These are phyloP conservation scores for Pseudomyrmex dendroicus DNA, from an alignment of 1,140 invertebrate species.

Conservation along the genomic window DNA sequence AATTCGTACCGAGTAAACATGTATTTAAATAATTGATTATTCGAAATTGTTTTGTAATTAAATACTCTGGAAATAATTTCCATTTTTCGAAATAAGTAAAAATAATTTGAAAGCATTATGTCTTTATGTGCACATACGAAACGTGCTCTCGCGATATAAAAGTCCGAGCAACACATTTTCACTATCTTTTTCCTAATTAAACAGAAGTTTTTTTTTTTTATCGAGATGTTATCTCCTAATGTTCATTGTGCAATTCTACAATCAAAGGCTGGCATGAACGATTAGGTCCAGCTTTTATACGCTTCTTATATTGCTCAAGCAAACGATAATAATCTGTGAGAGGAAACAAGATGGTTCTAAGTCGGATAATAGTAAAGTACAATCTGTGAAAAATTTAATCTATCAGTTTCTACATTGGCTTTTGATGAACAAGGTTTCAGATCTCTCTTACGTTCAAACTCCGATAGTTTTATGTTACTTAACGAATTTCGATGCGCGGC, in stretches of 20 bases:
- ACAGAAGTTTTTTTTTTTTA: no score
- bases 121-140: not conserved
- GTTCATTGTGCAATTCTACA: not conserved
- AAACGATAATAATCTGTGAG: not conserved
- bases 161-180: no score
- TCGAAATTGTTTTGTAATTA: not conserved
- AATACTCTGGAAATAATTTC: not conserved
- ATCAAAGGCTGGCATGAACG: not conserved
- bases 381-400: not conserved
- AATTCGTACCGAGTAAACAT: not conserved
- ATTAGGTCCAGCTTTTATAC: not conserved
- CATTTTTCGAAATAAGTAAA: not conserved
- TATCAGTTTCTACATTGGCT: not conserved
- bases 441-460: not conserved
- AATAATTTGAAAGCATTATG: not conserved
- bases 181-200: no score
- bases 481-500: conserved; percentile 12
- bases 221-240: no score
- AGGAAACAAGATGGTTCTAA: not conserved
- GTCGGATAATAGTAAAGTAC: not conserved
- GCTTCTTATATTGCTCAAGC: not conserved
- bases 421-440: not conserved
- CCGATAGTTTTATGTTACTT: not conserved
- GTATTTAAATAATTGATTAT: not conserved
- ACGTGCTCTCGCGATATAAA: not conserved